Evolutionary conservation across 2,888 invertebrate genomes (phyloP).

Genomic region (Tetrapedia diversipes): DNA sequence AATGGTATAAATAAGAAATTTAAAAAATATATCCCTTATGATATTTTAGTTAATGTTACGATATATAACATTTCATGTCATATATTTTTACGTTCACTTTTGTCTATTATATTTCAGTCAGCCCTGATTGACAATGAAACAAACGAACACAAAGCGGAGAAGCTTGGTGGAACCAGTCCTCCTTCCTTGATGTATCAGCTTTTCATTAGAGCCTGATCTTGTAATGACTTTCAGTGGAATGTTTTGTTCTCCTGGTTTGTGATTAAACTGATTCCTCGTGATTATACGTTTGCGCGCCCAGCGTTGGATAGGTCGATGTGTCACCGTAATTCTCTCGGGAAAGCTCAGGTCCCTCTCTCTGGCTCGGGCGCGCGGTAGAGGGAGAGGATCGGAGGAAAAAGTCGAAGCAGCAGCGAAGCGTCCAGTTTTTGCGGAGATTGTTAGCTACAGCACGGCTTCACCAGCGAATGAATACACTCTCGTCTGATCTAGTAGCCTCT

Average conservation of each 20-base stretch:
- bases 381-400: constrained; percentile 33
- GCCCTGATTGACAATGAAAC: too few species aligned
- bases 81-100: not conserved
- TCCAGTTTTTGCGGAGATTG: constrained; percentile 73
- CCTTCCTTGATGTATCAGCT: constrained; percentile 33
- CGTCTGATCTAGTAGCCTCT: constrained; percentile 7
- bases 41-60: too few species aligned
- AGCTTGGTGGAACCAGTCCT: constrained; percentile 28
- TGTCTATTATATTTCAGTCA: too few species aligned
- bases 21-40: too few species aligned
- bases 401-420: constrained; percentile 61
- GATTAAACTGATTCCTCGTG: constrained; percentile 52
- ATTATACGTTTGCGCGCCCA: constrained; percentile 52
- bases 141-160: constrained; percentile 12
- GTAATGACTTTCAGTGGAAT: constrained; percentile 32
- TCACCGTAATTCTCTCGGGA: constrained; percentile 61
- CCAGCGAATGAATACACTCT: constrained; percentile 6
- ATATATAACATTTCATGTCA: too few species aligned
- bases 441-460: too few species aligned
- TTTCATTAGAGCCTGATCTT: constrained; percentile 39
- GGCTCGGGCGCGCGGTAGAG: not conserved
- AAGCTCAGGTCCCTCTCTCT: constrained; percentile 41
- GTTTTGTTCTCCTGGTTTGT: constrained; percentile 8
- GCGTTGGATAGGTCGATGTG: constrained; percentile 59
- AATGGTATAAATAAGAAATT: too few species aligned